Base-by-base conservation (phyloP, 2,888 invertebrate species). In the Herminia tarsipennalis region DNA sequence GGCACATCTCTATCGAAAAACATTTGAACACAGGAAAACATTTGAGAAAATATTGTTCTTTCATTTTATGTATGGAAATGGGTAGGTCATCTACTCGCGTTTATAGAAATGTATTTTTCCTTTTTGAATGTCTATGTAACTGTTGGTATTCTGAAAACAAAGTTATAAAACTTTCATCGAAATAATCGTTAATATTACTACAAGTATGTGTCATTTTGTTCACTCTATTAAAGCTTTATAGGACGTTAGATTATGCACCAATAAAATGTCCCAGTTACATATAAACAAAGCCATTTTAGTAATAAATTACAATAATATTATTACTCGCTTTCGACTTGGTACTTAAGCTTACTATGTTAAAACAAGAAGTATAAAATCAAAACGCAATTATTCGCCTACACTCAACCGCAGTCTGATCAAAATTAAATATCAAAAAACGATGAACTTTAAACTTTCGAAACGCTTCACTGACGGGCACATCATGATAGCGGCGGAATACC, bases 401-500 rank as follows among this genome's bases (percentile, higher is more conserved):
- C 59, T 49, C 48, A 52, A 55, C 46, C 14, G 41, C 44, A 58
- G 60, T 67, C 56, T 52, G 67, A 79, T 78, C 74, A 65, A 60
- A 72, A 78, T 78, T 77, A 73, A 79, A 81, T 78, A 83, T 76
- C 76, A 78, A 74, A 79, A 81, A 79, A 81, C 69, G 71, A 74
- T 85, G 81, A 86, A 86, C 83, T 87, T 85, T 84, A 83, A 82
- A 85, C 84, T 86, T 83, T 82, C 76, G 63, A 76, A 78, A 76
- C 67, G 70, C 73, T 65, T 67, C 45, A 57, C 63, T 71, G 73
- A 78, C 75, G 75, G 77, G 76, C 75, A 70, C 74, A 83, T 83
- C 86, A 71, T 76, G 84, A 86, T 84, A 76, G 76, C 69, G 72
- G 66, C 66, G 70, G 72, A 81, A 80, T 78, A 72, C 73, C 67